Conservation (phyloP, 2,113 vertebrate species). For the Tupaia chinensis region DNA sequence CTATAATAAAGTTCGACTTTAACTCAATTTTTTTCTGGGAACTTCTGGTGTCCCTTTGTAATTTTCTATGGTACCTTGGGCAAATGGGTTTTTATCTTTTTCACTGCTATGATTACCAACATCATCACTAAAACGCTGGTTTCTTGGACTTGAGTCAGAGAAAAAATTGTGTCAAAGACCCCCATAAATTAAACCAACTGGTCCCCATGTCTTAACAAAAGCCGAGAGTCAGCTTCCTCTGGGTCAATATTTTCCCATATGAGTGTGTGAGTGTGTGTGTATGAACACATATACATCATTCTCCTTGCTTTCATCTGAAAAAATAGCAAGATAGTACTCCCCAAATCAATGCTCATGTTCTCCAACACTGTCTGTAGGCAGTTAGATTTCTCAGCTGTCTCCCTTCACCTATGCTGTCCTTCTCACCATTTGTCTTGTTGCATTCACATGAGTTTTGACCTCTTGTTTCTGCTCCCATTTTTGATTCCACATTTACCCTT, state of each 20-base stretch:
- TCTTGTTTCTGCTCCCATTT: neutral
- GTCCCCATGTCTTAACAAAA: neutral
- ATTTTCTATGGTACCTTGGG: neutral
- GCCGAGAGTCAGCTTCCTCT: neutral
- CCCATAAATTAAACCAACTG: too few relatives aligned
- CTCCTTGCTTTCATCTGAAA: neutral
- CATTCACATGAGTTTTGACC: neutral
- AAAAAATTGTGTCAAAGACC: neutral
- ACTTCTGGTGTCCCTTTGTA: too few relatives aligned
- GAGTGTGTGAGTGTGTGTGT: rapidly evolving
- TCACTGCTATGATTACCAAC: neutral
- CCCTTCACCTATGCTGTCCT: neutral
- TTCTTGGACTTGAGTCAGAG: neutral
- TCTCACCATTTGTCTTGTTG: neutral
- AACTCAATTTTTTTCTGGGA: too few relatives aligned
- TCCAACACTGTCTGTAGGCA: rapidly evolving
- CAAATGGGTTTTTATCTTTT: neutral
- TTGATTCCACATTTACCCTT: neutral
- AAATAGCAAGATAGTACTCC: neutral
- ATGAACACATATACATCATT: rapidly evolving
- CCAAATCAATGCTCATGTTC: too few relatives aligned
- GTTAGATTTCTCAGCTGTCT: neutral
- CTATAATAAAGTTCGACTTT: too few relatives aligned
- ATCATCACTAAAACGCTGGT: neutral
- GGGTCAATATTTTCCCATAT: neutral